phyloP scores from a whole-genome alignment of 2,888 invertebrate genomes.

The Ptychoptera contaminata region DNA sequence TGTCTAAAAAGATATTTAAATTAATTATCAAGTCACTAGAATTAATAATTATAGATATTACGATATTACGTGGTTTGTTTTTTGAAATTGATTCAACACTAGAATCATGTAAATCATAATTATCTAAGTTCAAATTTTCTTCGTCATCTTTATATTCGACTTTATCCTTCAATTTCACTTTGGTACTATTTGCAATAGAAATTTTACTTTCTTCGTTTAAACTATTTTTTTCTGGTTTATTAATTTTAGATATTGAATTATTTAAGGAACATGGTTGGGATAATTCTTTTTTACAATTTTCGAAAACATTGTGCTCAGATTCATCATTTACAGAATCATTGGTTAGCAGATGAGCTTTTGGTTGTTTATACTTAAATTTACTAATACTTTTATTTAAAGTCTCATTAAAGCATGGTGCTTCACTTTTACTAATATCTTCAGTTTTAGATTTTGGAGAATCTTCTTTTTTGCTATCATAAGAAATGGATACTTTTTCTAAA shows the following conservation, averaged over 20 bases:
- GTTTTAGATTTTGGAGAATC: no score
- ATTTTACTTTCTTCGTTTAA: not conserved
- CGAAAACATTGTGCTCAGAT: not conserved
- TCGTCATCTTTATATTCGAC: not conserved
- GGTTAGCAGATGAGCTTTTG: slow-evolving; percentile 1
- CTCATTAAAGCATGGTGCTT: no score
- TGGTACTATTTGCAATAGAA: not conserved
- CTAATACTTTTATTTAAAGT: not conserved
- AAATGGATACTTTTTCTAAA: no score
- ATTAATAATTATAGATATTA: not conserved
- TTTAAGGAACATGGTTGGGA: not conserved
- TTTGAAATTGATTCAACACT: not conserved
- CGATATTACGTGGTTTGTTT: not conserved
- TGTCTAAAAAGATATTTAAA: not conserved
- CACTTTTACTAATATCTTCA: no score
- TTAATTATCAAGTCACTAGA: not conserved
- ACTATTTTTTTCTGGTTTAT: not conserved
- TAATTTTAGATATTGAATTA: not conserved
- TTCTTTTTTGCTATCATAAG: no score
- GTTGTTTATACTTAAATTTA: slow-evolving; percentile 1
- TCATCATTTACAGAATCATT: not conserved
- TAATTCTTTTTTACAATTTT: not conserved
- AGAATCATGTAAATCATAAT: not conserved
- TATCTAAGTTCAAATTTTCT: not conserved
- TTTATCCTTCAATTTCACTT: not conserved